Percentiles rank a stretch among this genome's conserved stretches.
These are phyloP conservation scores for Mythimna albipuncta DNA, from an alignment of 2,888 invertebrate genomes.

Conservation along the genomic window DNA sequence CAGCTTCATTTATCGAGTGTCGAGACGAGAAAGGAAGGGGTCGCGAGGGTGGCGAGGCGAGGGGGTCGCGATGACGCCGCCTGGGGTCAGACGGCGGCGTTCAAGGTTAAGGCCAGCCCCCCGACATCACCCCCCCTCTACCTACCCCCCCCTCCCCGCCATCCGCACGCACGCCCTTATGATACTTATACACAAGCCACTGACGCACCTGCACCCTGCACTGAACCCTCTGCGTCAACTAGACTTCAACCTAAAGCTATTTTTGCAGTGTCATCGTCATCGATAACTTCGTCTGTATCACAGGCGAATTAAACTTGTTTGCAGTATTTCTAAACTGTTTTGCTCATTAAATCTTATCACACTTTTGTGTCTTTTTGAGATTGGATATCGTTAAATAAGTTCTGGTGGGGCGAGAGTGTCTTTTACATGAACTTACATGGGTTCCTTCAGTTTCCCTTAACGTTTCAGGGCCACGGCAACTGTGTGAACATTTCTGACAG, in stretches of 20 bases:
- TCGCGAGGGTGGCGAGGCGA: constrained; percentile 65
- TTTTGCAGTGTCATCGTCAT: constrained; percentile 18
- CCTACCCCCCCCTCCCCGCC: constrained; percentile 10
- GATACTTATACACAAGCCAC: constrained; percentile 65
- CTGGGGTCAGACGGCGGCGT: constrained; percentile 85
- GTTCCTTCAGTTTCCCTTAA: too few species aligned
- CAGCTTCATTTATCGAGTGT: constrained; percentile 78
- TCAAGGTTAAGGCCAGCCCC: constrained; percentile 88
- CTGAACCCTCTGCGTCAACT: constrained; percentile 15
- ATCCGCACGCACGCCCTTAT: constrained; percentile 70
- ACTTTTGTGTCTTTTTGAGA: too few species aligned
- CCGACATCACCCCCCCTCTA: constrained; percentile 54
- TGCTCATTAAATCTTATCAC: neutral
- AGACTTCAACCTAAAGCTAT: constrained; percentile 9
- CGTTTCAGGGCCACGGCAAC: too few species aligned
- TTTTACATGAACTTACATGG: too few species aligned
- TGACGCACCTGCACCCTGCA: constrained; percentile 57
- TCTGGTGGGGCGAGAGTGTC: too few species aligned
- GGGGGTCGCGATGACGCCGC: constrained; percentile 71
- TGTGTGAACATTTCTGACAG: too few species aligned
- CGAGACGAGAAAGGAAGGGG: constrained; percentile 75
- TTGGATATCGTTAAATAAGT: neutral
- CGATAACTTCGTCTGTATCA: neutral
- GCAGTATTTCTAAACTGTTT: neutral
- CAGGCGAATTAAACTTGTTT: neutral